Conservation (phyloP, 2,113 vertebrate genomes). For the Salvelinus sp. region DNA sequence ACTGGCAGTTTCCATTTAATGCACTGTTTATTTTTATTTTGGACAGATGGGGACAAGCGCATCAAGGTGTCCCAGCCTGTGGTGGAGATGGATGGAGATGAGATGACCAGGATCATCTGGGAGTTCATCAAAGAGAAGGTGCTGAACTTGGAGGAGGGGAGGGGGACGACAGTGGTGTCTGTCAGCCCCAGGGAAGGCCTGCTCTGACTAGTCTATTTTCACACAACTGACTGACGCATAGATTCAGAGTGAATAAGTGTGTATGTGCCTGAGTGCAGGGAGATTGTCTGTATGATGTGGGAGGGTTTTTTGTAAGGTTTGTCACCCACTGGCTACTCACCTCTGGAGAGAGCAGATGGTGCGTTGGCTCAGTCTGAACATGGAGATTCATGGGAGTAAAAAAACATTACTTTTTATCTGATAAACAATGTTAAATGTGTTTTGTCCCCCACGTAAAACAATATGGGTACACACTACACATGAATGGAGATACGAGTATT, state of each 20-base stretch:
- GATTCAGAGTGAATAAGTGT: constrained; percentile 2
- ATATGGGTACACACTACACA: background rate
- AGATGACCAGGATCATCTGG: constrained; percentile 99
- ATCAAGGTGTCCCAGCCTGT: constrained; percentile 95
- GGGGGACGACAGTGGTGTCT: background rate
- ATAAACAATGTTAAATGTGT: background rate
- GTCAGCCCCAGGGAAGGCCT: constrained; percentile 4
- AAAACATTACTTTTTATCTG: background rate
- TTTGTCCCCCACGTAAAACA: background rate
- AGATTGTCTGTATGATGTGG: constrained; percentile 44
- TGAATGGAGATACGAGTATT: background rate
- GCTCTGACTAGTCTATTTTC: constrained; percentile 44
- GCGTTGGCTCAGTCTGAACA: constrained; percentile 5
- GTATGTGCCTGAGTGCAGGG: constrained; percentile 1
- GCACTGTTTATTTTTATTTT: background rate
- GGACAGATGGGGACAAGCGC: constrained; percentile 87
- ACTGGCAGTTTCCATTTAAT: background rate
- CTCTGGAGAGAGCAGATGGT: constrained; percentile 55
- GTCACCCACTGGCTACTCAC: constrained; percentile 41
- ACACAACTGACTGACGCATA: constrained; percentile 29
- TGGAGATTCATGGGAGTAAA: background rate
- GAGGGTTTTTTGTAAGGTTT: constrained; percentile 20
- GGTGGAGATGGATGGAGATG: constrained; percentile 99
- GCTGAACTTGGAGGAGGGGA: background rate
- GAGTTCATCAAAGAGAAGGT: constrained; percentile 99